These are phyloP conservation scores for Atherinosoma microstoma DNA, from an alignment of 2,797 vertebrate species.

Conservation along the genomic window DNA sequence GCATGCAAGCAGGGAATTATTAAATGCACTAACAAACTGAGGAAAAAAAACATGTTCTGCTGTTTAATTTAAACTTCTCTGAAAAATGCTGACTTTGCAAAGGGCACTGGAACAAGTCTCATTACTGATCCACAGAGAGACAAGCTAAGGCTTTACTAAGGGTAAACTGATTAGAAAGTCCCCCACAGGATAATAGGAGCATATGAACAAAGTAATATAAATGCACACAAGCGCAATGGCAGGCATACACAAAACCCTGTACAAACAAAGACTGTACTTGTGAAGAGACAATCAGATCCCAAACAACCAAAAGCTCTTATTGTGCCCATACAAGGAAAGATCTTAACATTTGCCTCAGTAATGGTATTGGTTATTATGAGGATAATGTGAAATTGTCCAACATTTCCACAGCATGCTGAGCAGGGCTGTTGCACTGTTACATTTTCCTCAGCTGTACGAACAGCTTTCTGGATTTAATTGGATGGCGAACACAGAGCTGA, in stretches of 20 bases:
- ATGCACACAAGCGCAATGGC: conserved; percentile 23
- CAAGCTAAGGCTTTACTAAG: conserved; percentile 42
- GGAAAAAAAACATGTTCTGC: conserved; percentile 29
- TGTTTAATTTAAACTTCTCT: conserved; percentile 59
- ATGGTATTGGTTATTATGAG: conserved; percentile 64
- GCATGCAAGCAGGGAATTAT: conserved; percentile 18
- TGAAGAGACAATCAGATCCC: conserved; percentile 11
- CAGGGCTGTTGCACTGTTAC: conserved; percentile 52
- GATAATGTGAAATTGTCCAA: conserved; percentile 67
- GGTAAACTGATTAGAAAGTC: conserved; percentile 62
- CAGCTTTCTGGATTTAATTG: conserved; percentile 79
- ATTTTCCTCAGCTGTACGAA: conserved; percentile 53
- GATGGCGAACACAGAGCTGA: conserved; percentile 69
- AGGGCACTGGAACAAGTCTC: conserved; percentile 55
- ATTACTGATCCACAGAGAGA: conserved; percentile 70
- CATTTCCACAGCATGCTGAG: conserved; percentile 66
- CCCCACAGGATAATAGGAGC: conserved; percentile 54
- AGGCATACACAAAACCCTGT: conserved; percentile 25
- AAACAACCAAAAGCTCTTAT: conserved; percentile 12
- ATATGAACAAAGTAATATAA: conserved; percentile 52
- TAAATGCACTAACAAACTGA: conserved; percentile 26
- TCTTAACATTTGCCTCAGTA: conserved; percentile 48
- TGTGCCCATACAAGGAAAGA: conserved; percentile 18
- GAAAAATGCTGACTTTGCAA: conserved; percentile 67
- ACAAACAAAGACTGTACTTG: conserved; percentile 14